phyloP scores from a whole-genome alignment of 1,140 invertebrate genomes.

The Sitobion miscanthi region DNA sequence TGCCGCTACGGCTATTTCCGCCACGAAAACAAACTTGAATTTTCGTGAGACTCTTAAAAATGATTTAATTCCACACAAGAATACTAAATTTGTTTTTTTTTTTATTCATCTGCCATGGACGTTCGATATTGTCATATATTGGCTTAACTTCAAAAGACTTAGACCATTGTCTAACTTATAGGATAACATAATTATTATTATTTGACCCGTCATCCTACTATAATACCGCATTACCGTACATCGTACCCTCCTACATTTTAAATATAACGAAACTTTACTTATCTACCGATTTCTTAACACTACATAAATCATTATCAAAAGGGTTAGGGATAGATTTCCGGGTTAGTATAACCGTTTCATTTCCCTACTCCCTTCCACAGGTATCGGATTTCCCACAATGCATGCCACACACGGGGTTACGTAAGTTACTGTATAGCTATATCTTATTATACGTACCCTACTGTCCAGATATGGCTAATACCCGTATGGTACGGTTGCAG shows the following conservation, averaged over 20 bases:
- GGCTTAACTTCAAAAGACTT: background rate
- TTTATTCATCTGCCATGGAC: background rate
- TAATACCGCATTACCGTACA: background rate
- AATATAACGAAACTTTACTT: background rate
- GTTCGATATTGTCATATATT: background rate
- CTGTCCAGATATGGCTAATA: background rate
- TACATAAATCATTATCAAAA: background rate
- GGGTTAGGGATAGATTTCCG: conserved; percentile 22
- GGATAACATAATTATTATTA: background rate
- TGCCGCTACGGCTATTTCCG: background rate
- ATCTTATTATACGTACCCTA: background rate
- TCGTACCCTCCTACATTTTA: background rate
- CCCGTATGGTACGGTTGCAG: background rate
- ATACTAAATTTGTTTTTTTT: conserved; percentile 21
- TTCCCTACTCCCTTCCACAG: background rate
- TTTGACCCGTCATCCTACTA: background rate
- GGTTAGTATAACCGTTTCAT: background rate
- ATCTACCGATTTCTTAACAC: background rate
- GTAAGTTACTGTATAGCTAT: background rate
- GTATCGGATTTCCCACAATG: conserved; percentile 6
- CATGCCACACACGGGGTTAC: conserved; percentile 44
- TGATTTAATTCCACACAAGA: background rate
- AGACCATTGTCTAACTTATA: background rate
- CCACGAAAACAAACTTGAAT: conserved; percentile 3
- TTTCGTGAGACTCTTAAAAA: background rate